Evolutionary conservation across 2,797 vertebrate genomes (phyloP).

Genomic region (Lindbergichthys nudifrons): DNA sequence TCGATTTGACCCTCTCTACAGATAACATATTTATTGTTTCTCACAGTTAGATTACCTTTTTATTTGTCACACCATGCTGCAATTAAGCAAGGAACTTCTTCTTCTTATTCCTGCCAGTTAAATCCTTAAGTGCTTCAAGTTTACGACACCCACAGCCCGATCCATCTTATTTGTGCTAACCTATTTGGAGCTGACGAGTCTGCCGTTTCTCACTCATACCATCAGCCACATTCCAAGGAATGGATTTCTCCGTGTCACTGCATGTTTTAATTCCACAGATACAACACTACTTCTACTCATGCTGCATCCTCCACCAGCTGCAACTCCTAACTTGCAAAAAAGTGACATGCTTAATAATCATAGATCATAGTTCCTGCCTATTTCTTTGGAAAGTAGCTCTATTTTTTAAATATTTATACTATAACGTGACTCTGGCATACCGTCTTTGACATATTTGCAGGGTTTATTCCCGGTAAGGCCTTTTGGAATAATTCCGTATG

Average conservation of each 20-base stretch:
- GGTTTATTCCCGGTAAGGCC: constrained; percentile 27
- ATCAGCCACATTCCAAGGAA: constrained; percentile 51
- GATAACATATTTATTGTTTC: constrained; percentile 21
- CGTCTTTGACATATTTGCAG: constrained; percentile 29
- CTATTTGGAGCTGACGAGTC: constrained; percentile 38
- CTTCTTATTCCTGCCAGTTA: constrained; percentile 8
- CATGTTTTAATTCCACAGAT: constrained; percentile 61
- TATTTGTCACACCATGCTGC: constrained; percentile 9
- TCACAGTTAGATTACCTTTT: constrained; percentile 7
- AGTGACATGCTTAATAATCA: constrained; percentile 33
- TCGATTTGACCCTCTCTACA: constrained; percentile 1
- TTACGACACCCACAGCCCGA: constrained; percentile 2
- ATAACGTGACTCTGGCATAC: constrained; percentile 27
- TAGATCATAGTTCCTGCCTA: constrained; percentile 18
- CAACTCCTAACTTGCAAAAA: constrained; percentile 45
- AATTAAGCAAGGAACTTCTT: background rate
- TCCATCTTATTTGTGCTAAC: constrained; percentile 40
- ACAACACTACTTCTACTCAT: constrained; percentile 50
- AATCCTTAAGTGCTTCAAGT: constrained; percentile 8
- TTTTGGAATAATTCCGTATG: constrained; percentile 22
- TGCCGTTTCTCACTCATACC: constrained; percentile 60
- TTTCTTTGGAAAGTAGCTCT: constrained; percentile 15
- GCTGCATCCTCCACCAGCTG: constrained; percentile 56
- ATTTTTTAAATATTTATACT: constrained; percentile 15
- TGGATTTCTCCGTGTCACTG: constrained; percentile 54